phyloP scores from a whole-genome alignment of 92 coral and sea anemone genomes.

The Paragorgia papillata region DNA sequence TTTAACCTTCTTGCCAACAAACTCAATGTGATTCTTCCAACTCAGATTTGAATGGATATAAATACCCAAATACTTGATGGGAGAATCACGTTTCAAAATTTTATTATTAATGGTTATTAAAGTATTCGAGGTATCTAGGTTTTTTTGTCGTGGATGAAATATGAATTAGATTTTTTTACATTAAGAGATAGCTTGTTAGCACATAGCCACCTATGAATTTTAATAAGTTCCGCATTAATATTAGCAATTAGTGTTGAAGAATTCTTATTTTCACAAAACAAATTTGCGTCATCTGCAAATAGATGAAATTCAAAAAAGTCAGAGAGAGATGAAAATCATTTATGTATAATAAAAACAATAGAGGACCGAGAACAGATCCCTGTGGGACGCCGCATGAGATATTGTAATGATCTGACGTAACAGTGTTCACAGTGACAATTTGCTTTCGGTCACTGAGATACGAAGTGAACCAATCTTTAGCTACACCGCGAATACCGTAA shows the following conservation, averaged over 20 bases:
- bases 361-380: no score
- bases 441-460: slow-evolving; percentile 14
- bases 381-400: slow-evolving; percentile 1
- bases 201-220: neutral
- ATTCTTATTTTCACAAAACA: slow-evolving; percentile 18
- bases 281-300: slow-evolving; percentile 15
- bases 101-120: no score
- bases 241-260: neutral
- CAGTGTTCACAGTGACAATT: slow-evolving; percentile 10
- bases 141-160: neutral
- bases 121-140: no score
- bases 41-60: no score
- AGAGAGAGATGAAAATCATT: slow-evolving; percentile 10
- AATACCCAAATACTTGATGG: no score
- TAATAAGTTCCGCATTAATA: neutral
- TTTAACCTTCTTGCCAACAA: neutral
- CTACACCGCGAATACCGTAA: slow-evolving; percentile 21
- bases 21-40: slow-evolving; percentile 19
- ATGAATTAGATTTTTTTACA: slow-evolving; percentile 3
- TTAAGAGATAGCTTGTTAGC: no score
- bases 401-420: neutral
- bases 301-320: slow-evolving; percentile 1
- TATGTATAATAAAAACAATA: no score
- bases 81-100: no score
- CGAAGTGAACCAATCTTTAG: slow-evolving; percentile 5